Conservation (phyloP, 1,140 invertebrate species). For the Hyphantria cunea region DNA sequence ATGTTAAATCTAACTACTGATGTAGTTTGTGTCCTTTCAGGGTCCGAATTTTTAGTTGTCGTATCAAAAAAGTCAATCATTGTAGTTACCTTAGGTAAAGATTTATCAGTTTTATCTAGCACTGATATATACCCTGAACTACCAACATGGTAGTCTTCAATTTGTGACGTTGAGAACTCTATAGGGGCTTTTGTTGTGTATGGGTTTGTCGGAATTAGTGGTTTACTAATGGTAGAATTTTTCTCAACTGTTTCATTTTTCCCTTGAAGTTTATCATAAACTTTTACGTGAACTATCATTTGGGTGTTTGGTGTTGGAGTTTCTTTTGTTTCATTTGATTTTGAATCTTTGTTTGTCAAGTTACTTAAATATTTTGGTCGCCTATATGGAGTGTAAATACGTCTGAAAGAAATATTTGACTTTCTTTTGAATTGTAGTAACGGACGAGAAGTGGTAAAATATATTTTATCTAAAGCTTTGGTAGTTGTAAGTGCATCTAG, state of each 20-base stretch:
- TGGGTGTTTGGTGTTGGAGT: conserved; percentile 31
- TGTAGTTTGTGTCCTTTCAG: conserved; percentile 31
- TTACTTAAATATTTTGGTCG: conserved; percentile 35
- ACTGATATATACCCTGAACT: conserved; percentile 69
- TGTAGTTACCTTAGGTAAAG: conserved; percentile 43
- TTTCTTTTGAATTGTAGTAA: conserved; percentile 61
- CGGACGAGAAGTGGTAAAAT: conserved; percentile 60
- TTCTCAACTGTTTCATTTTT: conserved; percentile 30
- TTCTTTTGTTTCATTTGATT: conserved; percentile 3
- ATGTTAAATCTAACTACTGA: conserved; percentile 69
- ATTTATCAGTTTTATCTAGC: conserved; percentile 31
- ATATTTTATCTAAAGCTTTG: conserved; percentile 48
- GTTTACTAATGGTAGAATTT: conserved; percentile 6
- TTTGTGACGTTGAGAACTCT: conserved; percentile 42
- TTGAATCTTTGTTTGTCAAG: conserved; percentile 15
- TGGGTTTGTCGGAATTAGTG: conserved; percentile 15
- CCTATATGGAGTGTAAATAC: conserved; percentile 40
- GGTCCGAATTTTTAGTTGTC: conserved; percentile 32
- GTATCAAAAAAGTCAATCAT: conserved; percentile 43
- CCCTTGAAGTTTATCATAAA: conserved; percentile 38
- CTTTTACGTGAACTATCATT: conserved; percentile 55
- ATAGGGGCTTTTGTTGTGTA: conserved; percentile 33
- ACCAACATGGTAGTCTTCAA: conserved; percentile 67
- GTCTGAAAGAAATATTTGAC: conserved; percentile 42
- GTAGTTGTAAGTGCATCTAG: conserved; percentile 16